phyloP scores from a whole-genome alignment of 2,797 vertebrate species.

The Lateolabrax maculatus region DNA sequence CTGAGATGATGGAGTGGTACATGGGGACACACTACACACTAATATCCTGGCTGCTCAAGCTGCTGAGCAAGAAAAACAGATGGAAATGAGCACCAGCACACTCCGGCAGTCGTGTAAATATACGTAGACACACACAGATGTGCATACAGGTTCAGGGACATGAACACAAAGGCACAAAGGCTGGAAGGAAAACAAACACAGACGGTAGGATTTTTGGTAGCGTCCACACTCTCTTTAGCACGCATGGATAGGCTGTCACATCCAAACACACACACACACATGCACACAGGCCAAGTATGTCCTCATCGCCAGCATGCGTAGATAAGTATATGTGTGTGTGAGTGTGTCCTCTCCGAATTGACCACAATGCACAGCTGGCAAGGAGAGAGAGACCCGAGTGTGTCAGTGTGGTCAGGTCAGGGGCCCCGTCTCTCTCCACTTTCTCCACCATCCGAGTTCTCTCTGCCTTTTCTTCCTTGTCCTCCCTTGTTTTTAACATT shows the following conservation, averaged over 20 bases:
- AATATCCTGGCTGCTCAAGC: conserved; percentile 63
- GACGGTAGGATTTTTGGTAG: conserved; percentile 63
- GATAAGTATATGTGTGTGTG: conserved; percentile 82
- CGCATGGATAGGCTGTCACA: conserved; percentile 65
- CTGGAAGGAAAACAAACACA: conserved; percentile 77
- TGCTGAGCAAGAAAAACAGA: conserved; percentile 72
- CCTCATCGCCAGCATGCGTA: conserved; percentile 82
- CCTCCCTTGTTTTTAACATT: conserved; percentile 67
- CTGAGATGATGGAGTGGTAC: conserved; percentile 68
- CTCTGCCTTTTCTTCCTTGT: conserved; percentile 56
- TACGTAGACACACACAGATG: conserved; percentile 71
- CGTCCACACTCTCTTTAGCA: conserved; percentile 66
- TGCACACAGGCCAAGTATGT: conserved; percentile 81
- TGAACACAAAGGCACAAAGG: conserved; percentile 62
- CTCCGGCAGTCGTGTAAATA: conserved; percentile 75
- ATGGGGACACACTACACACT: conserved; percentile 55
- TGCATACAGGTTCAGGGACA: conserved; percentile 71
- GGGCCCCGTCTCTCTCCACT: conserved; percentile 73
- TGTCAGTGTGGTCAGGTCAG: conserved; percentile 85
- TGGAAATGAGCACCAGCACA: conserved; percentile 68
- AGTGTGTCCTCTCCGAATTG: conserved; percentile 71
- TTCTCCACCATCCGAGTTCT: conserved; percentile 59
- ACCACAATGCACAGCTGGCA: conserved; percentile 85
- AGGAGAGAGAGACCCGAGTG: conserved; percentile 78
- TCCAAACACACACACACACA: conserved; percentile 61